Percentiles rank a stretch among this genome's conserved stretches.
Conservation (phyloP, 2,113 vertebrate species). For the Dicerorhinus sumatrensis region DNA sequence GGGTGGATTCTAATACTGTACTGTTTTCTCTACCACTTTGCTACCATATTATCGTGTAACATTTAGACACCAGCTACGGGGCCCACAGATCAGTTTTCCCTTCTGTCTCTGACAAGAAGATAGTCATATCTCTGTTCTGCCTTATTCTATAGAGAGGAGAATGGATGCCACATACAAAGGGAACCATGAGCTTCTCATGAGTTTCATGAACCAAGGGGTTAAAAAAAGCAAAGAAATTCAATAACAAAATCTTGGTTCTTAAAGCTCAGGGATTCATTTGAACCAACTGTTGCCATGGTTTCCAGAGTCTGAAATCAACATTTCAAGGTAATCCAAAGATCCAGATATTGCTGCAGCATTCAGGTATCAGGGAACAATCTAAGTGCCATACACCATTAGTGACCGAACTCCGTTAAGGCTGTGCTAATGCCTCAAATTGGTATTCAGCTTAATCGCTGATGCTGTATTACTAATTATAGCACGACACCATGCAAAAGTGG, state of each 20-base stretch:
- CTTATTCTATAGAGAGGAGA: background rate
- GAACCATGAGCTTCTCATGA: slow-evolving; percentile 28
- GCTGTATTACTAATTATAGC: slow-evolving; percentile 75
- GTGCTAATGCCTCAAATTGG: slow-evolving; percentile 63
- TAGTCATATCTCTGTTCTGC: background rate
- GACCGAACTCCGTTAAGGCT: slow-evolving; percentile 56
- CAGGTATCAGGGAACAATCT: slow-evolving; percentile 70
- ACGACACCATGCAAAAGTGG: slow-evolving; percentile 75
- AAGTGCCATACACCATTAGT: slow-evolving; percentile 67
- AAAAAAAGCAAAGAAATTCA: slow-evolving; percentile 64
- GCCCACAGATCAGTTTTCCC: background rate
- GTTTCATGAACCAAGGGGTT: slow-evolving; percentile 59
- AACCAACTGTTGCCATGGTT: slow-evolving; percentile 77
- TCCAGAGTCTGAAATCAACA: slow-evolving; percentile 74
- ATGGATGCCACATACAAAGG: background rate
- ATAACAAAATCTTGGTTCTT: slow-evolving; percentile 54
- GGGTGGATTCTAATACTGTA: background rate
- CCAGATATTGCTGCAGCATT: slow-evolving; percentile 46
- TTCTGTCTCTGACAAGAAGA: background rate
- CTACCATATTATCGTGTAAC: background rate
- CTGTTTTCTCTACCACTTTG: background rate
- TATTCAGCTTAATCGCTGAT: slow-evolving; percentile 76
- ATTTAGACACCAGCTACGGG: background rate
- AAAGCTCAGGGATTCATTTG: slow-evolving; percentile 59
- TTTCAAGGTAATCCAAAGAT: slow-evolving; percentile 72